Base-by-base conservation (phyloP, 2,888 invertebrate species). In the Eucera pruinosa region DNA sequence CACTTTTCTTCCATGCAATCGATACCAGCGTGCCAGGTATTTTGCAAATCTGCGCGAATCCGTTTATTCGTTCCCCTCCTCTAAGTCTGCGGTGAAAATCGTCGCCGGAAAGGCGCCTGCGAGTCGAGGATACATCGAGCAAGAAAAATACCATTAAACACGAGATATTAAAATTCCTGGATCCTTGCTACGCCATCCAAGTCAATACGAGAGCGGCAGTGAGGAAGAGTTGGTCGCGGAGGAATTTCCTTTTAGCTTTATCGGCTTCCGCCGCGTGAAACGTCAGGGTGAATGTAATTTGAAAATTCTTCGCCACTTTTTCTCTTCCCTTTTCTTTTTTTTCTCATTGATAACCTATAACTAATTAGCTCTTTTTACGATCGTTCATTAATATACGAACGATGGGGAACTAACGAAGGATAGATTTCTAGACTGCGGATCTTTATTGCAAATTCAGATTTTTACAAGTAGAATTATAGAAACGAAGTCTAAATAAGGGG, bases 141-240 rank as follows among this genome's bases (percentile, higher is more conserved):
- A 71, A 80, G 75, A 71, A 78, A 78, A 82, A 80, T 76, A 83
- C 67, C 78, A 76, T 57, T 78, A 78, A 80, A 76, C 62, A 58
- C 70, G 72, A 76, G 78, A 80, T 83, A 83, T 83, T 83, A 83
- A 83, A 83, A 83, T 82, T 82, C 70, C 70, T 69, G 54, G 27
- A 69, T 69, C 67, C 57, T 20, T 58, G n/a, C 20, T 61, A 61
- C 43, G 15, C 13, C 39, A 39, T 57, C 57, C 58, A 50, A 72
- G 67, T 71, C 64, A 74, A 71, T 70, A 68, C 61, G 69, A 23
- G 33, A n/a, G 33, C 20, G 43, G 20, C 39, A 50, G 60, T 43
- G 70, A 43, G 50, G 20, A n/a, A 70, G 69, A 55, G 54, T 54
- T 61, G 55, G 36, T 60, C 47, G 67, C 43, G 11, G 20, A 64